Evolutionary conservation across 1,140 invertebrate species (phyloP).

Genomic region (Araneus ventricosus): DNA sequence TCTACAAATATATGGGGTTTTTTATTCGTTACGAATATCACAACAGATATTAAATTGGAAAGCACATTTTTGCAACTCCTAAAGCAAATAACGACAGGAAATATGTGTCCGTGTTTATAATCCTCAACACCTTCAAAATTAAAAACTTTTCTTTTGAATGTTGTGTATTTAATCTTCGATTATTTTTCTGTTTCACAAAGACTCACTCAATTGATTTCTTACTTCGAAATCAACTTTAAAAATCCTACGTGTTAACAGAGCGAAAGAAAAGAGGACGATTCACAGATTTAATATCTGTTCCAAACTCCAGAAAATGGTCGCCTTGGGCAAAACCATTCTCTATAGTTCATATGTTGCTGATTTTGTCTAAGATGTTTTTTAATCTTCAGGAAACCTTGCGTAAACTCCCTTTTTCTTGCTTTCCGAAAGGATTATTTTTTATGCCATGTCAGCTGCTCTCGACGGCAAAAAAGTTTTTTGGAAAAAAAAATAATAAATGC

Average conservation of each 20-base stretch:
- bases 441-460: slow-evolving; percentile 36
- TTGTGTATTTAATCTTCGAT: neutral
- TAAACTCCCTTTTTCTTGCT: slow-evolving; percentile 23
- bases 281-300: slow-evolving; percentile 40
- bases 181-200: neutral
- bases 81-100: no score
- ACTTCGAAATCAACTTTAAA: neutral
- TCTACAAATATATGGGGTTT: no score
- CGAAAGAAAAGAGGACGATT: slow-evolving; percentile 19
- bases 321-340: slow-evolving; percentile 18
- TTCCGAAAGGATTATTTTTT: slow-evolving; percentile 42
- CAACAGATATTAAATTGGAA: no score
- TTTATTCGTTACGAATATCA: no score
- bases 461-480: neutral
- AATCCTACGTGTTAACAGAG: neutral
- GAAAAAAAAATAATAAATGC: slow-evolving; percentile 27
- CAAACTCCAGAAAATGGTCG: neutral
- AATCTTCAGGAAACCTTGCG: slow-evolving; percentile 47
- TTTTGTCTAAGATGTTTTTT: slow-evolving; percentile 42
- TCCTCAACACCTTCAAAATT: no score
- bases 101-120: no score
- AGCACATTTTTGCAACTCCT: no score
- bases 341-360: slow-evolving; percentile 52
- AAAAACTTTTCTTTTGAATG: no score
- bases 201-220: neutral